Evolutionary conservation across 2,113 vertebrate species (phyloP).

Genomic region (Dipodomys ordii): DNA sequence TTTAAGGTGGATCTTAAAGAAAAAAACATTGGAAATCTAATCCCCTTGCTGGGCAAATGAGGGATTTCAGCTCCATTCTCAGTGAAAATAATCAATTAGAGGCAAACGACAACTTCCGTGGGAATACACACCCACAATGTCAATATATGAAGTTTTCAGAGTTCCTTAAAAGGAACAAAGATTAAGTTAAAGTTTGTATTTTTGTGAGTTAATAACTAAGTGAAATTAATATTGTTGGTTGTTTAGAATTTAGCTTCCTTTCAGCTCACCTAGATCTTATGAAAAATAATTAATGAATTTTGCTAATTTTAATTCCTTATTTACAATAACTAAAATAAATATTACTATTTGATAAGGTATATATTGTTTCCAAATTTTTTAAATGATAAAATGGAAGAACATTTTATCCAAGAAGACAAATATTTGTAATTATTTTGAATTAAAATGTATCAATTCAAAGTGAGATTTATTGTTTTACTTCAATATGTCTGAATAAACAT

Average conservation of each 20-base stretch:
- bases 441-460: constrained; percentile 40
- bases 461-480: constrained; percentile 30
- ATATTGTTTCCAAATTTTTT: constrained; percentile 19
- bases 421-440: constrained; percentile 21
- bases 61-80: not conserved
- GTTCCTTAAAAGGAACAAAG: not conserved
- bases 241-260: constrained; percentile 11
- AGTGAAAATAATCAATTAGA: not conserved
- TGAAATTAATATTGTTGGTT: constrained; percentile 28
- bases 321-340: not conserved
- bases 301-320: not conserved
- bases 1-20: not conserved
- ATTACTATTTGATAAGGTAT: not conserved
- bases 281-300: constrained; percentile 20
- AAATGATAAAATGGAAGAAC: not conserved
- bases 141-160: not conserved
- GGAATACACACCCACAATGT: not conserved
- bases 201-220: not conserved
- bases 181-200: not conserved
- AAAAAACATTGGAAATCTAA: not conserved
- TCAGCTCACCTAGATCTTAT: not conserved
- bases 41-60: not conserved
- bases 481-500: constrained; percentile 8
- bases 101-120: not conserved
- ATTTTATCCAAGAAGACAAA: not conserved